Percentiles rank a stretch among this genome's conserved stretches.
phyloP scores from a whole-genome alignment of 2,888 invertebrate genomes.

The Scelioninae gen. 2 region DNA sequence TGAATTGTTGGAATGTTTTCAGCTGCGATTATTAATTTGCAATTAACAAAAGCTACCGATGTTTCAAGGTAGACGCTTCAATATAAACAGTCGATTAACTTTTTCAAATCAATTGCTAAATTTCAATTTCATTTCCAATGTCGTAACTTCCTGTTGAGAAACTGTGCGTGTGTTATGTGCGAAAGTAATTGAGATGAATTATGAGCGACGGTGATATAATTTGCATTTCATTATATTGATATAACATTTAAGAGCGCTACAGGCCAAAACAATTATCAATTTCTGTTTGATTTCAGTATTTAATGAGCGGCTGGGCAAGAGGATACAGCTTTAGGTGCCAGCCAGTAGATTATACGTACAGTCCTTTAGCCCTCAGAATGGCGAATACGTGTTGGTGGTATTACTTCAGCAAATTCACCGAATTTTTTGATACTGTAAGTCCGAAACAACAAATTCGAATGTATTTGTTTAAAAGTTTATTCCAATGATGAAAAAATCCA shows the following conservation, averaged over 20 bases:
- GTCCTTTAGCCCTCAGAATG: constrained; percentile 90
- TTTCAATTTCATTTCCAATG: too few relatives aligned
- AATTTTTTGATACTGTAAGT: constrained; percentile 94
- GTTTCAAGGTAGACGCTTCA: too few relatives aligned
- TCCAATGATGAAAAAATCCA: too few relatives aligned
- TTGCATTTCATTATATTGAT: too few relatives aligned
- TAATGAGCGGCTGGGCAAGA: constrained; percentile 93
- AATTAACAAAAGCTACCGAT: too few relatives aligned
- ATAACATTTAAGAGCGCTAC: too few relatives aligned
- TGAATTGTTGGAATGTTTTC: not conserved
- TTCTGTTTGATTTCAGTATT: constrained; percentile 79
- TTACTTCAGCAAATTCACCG: constrained; percentile 97
- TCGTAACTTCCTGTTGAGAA: too few relatives aligned
- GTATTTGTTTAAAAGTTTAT: too few relatives aligned
- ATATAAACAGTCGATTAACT: too few relatives aligned
- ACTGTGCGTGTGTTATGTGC: too few relatives aligned
- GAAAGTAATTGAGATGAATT: constrained; percentile 2
- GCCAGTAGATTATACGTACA: constrained; percentile 91
- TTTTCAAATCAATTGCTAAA: not conserved
- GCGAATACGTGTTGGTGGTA: constrained; percentile 97
- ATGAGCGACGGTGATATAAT: too few relatives aligned
- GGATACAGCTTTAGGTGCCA: constrained; percentile 93
- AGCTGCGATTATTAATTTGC: not conserved
- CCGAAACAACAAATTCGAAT: too few relatives aligned
- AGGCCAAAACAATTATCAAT: not conserved